phyloP scores from a whole-genome alignment of 2,888 invertebrate genomes.

The Agonum fuliginosum region DNA sequence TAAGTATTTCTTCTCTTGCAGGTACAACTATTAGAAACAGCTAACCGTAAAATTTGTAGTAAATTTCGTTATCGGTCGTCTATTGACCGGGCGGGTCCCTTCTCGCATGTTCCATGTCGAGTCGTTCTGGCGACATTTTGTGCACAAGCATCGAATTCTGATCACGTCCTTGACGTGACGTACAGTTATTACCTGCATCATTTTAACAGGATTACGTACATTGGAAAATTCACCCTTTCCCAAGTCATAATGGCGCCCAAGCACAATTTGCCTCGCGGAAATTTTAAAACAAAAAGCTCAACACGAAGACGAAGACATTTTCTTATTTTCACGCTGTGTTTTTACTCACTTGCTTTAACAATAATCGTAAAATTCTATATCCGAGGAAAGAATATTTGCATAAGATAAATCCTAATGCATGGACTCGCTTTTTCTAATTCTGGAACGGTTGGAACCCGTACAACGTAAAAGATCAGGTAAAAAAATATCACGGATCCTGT shows the following conservation, averaged over 20 bases:
- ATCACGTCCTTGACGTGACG: constrained; percentile 47
- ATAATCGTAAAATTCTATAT: constrained; percentile 10
- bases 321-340: constrained; percentile 8
- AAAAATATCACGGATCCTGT: no score
- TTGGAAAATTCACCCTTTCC: constrained; percentile 47
- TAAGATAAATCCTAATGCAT: neutral
- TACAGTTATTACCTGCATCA: constrained; percentile 50
- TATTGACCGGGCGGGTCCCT: neutral
- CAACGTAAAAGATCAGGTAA: no score
- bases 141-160: constrained; percentile 50
- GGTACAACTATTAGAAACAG: neutral
- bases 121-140: constrained; percentile 40
- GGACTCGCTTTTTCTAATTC: neutral
- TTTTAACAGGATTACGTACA: constrained; percentile 40
- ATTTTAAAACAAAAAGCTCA: constrained; percentile 45
- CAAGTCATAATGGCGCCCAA: constrained; percentile 13
- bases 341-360: neutral
- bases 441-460: no score
- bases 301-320: constrained; percentile 2
- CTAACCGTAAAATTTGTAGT: neutral
- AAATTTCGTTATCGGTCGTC: constrained; percentile 27
- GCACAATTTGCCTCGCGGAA: constrained; percentile 25
- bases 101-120: neutral
- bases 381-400: neutral
- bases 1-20: neutral